phyloP scores from a whole-genome alignment of 2,113 vertebrate genomes.

The Alouatta palliata region DNA sequence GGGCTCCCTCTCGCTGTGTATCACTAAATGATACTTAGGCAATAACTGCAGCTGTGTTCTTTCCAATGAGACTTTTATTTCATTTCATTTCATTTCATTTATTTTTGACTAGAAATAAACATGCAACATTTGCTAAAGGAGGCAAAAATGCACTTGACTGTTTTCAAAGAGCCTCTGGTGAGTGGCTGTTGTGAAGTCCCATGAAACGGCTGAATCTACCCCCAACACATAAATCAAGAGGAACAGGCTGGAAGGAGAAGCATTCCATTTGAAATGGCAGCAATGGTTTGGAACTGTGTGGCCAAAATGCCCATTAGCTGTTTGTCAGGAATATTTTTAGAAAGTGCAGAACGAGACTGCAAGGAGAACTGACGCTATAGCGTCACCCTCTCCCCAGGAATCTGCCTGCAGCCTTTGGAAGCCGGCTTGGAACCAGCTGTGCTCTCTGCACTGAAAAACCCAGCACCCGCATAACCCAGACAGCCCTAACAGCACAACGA shows the following conservation, averaged over 20 bases:
- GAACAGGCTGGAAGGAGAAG: not conserved
- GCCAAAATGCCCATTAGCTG: conserved; percentile 68
- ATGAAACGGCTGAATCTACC: not conserved
- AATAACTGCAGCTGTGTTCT: not conserved
- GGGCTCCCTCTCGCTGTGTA: no score
- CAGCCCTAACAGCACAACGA: not conserved
- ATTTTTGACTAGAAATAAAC: conserved; percentile 21
- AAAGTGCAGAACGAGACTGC: conserved; percentile 21
- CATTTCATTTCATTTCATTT: conserved; percentile 9
- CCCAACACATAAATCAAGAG: not conserved
- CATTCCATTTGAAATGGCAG: conserved; percentile 26
- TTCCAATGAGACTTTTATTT: not conserved
- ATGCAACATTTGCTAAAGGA: conserved; percentile 10
- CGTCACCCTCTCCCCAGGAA: conserved; percentile 50
- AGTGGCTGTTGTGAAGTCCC: not conserved
- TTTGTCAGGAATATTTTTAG: conserved; percentile 75
- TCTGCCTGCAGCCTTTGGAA: not conserved
- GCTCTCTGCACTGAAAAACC: not conserved
- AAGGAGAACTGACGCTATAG: not conserved
- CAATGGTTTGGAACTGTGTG: not conserved
- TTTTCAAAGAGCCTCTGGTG: not conserved
- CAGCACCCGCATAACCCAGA: accelerated
- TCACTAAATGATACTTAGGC: not conserved
- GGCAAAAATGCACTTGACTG: not conserved
- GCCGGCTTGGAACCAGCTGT: not conserved